A percentile compares a stretch with the other conserved stretches of the same genome.
Evolutionary conservation across 2,888 invertebrate species (phyloP).

Genomic region (Lissocephala sabroskyi): DNA sequence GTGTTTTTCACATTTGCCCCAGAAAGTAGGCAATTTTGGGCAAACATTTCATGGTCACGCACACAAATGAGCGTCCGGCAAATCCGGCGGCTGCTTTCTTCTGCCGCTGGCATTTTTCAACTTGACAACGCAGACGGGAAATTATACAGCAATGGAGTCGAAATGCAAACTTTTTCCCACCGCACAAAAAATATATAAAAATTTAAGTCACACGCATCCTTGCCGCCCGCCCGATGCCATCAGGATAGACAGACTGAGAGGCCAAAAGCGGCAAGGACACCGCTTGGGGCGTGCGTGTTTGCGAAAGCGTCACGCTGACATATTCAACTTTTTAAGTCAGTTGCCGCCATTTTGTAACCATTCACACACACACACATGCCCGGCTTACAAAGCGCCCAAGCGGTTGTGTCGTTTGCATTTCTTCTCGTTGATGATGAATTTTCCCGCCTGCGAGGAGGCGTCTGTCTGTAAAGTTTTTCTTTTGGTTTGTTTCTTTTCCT

Average conservation of each 20-base stretch:
- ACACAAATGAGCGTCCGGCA: background rate
- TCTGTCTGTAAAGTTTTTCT: slow-evolving; percentile 45
- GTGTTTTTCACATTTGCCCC: background rate
- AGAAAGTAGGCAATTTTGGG: too few relatives aligned
- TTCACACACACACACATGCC: slow-evolving; percentile 39
- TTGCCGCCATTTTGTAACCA: slow-evolving; percentile 56
- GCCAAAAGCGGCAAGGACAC: slow-evolving; percentile 38
- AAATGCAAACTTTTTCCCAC: slow-evolving; percentile 33
- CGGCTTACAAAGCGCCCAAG: slow-evolving; percentile 20
- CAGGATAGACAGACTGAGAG: too few relatives aligned
- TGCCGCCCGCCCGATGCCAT: background rate
- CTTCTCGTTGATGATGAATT: slow-evolving; percentile 51
- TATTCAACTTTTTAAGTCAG: slow-evolving; percentile 39
- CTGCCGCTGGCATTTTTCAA: slow-evolving; percentile 52
- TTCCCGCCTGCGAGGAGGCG: slow-evolving; percentile 31
- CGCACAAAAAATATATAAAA: slow-evolving; percentile 35
- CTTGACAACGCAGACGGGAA: slow-evolving; percentile 35
- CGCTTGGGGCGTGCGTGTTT: slow-evolving; percentile 11
- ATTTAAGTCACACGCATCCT: slow-evolving; percentile 44
- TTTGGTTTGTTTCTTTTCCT: slow-evolving; percentile 5
- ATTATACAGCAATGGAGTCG: slow-evolving; percentile 28
- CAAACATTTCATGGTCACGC: too few relatives aligned
- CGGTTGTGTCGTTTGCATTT: slow-evolving; percentile 9
- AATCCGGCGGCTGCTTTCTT: slow-evolving; percentile 29
- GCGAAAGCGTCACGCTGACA: background rate